Conservation (phyloP, 2,797 vertebrate species). For the Gobio occitaniae region DNA sequence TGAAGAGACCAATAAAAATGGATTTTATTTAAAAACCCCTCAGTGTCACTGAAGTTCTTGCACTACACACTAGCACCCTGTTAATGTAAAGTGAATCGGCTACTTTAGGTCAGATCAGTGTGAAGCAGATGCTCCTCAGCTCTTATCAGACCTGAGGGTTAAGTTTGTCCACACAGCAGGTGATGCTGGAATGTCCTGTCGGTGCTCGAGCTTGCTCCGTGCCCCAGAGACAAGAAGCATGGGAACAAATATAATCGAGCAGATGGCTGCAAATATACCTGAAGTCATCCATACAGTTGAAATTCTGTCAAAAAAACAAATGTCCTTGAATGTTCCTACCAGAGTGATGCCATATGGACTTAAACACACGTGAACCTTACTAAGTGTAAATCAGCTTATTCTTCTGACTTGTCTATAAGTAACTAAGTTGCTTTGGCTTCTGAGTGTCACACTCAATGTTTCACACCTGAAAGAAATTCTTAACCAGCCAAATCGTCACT, state of each 20-base stretch:
- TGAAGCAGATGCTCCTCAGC: neutral
- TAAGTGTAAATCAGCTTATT: conserved; percentile 38
- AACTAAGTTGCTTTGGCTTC: conserved; percentile 30
- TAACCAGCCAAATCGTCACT: conserved; percentile 72
- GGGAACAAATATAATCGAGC: neutral
- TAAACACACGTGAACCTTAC: conserved; percentile 42
- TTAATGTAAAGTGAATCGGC: conserved; percentile 49
- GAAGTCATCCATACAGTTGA: neutral
- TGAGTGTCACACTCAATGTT: conserved; percentile 35
- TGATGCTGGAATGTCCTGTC: conserved; percentile 46
- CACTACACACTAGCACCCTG: conserved; percentile 19
- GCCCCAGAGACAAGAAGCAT: conserved; percentile 34
- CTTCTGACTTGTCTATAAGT: conserved; percentile 6
- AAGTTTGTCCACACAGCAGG: conserved; percentile 21
- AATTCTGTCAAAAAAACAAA: no score
- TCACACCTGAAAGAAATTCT: conserved; percentile 76
- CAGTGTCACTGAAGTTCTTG: neutral
- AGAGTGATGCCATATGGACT: conserved; percentile 25
- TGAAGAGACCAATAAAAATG: conserved; percentile 75
- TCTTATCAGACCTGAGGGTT: conserved; percentile 20
- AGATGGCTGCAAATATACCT: conserved; percentile 1
- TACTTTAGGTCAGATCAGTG: neutral
- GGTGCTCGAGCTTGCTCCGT: conserved; percentile 43
- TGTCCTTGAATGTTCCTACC: conserved; percentile 6
- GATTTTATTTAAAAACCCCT: conserved; percentile 19